Base-by-base conservation (phyloP, 2,888 invertebrate genomes). In the Parascotia fuliginaria region DNA sequence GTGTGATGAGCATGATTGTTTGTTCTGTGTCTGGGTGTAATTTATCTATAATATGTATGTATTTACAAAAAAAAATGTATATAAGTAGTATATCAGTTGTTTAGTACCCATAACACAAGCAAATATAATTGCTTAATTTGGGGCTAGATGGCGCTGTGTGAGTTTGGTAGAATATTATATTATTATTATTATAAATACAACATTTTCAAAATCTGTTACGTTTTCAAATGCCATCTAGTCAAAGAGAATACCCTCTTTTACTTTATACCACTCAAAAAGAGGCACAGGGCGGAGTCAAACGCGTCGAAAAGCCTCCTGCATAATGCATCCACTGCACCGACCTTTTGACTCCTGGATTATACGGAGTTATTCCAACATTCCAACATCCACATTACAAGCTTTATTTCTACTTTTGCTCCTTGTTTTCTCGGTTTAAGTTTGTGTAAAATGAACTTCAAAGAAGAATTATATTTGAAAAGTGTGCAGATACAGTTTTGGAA, bases 291-390 rank as follows among this genome's bases (percentile, higher is more conserved):
- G 58, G 70, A 66, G 69, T 72, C 71, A 75, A 77, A 74, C 76
- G 73, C 73, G 81, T 76, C 73, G 79, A 81, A 82, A 82, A 82
- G 79, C 79, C 82, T 84, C 63, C 70, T 86, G 79, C 85, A 85
- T 85, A 77, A 85, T 85, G 85, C 85, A 86, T 83, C 71, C 76
- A 73, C 75, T 81, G 80, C 81, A 76, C 66, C 75, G 70, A 79
- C 80, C 82, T 81, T 46, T 79, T 79, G 81, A 78, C 74, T 74
- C 53, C 48, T 46, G 70, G 81, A 81, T 82, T 82, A 81, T 80
- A 79, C 75, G 75, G 52, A 50, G 63, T 77, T 83, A 78, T 79
- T 80, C 66, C 69, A 73, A 76, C 77, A 44, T 34, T 33, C 31
- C 38, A 36, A 42, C 47, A 40, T 40, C 27, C 36, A 65, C 58